Base-by-base conservation (phyloP, 2,113 vertebrate species). In the Nerophis lumbriciformis region DNA sequence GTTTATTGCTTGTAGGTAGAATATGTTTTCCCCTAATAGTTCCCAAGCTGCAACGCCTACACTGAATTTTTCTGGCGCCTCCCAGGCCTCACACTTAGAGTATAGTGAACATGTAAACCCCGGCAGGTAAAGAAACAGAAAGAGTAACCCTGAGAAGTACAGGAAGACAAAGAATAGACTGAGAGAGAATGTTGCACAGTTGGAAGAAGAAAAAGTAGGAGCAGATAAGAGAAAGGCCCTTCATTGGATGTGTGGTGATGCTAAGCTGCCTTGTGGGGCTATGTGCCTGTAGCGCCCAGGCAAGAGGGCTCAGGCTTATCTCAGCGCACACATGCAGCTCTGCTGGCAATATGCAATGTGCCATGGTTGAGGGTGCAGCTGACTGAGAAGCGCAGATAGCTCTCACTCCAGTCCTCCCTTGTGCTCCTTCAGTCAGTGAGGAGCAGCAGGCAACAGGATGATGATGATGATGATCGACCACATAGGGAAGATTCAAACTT, bases 301-400 rank as follows among this genome's bases (percentile, higher is more conserved):
- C 75, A 61, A 75, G 76, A 45, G 69, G 72, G 75, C 68, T 72
- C n/a, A 35, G 68, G 71, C 78, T 88, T 85, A 87, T 87, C 85
- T 87, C 71, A 15, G 66, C 19, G 7, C 79, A 76, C 84, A 88
- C 83, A 83, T 80, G 79, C 82, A 71, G 82, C 79, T 72, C 79
- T 54, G 68, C 80, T 84, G 87, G 87, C 82, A 72, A 48, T 63
- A 45, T 7, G 74, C 72, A 57, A 48, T 59, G 45, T 68, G 77
- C 76, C 80, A 72, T 68, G 74, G 76, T 74, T 65, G 69, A 65
- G 75, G 81, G 72, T 77, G 68, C 66, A 72, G 77, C 83, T 81
- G 74, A 68, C 63, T 62, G 66, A 81, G 78, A 60, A 54, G 76
- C 73, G 84, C 80, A 45, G 63, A 79, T 68, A 57, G 56, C 67